Base-by-base conservation (phyloP, 1,140 invertebrate genomes). In the Hormaphis cornu region DNA sequence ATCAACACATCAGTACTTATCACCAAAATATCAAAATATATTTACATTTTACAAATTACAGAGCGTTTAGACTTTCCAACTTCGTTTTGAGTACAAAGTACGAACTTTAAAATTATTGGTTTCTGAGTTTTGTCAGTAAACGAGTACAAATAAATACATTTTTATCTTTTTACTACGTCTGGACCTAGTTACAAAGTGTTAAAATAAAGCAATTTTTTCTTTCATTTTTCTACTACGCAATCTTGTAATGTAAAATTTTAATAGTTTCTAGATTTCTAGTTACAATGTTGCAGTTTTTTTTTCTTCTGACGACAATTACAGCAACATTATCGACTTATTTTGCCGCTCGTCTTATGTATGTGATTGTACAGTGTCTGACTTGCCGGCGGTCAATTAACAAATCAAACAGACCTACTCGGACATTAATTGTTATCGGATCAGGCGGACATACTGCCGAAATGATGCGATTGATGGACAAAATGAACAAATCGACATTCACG, bases 391-490 rank as follows among this genome's bases (percentile, higher is more conserved):
- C 42, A 10, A 1, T 35, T 24, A 66, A 24, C 33, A 22, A 33
- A 35, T 22, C 14, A 66, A 66, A 35, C 48, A 16, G 10, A 22
- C 44, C 44, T n/a, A 0, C 24, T 9, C 24, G 44, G 73, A 83
- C 80, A 8, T 75, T 84, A 72, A 81, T 85, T 50, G 78, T 85
- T 44, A 77, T 86, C 44, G 84, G 84, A 12, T 85, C 84, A 6
- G 84, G 88, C 63, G 89, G 89, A 12, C 94, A 97, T 77, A 96
- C 94, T 3, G 85, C 87, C 30, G 94, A 97, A 82, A 90, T 97
- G 84, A 75, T 95, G 46, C 79, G 83, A 70, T 79, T 96, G 28
- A 76, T 90, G 28, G 77, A 83, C 72, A 79, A 81, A 42, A 75
- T 92, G 22, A 79, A 85, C 74, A 76, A 75, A 69, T 72, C 77